Evolutionary conservation across 2,113 vertebrate species (phyloP).

Genomic region (Alligator mississippiensis): DNA sequence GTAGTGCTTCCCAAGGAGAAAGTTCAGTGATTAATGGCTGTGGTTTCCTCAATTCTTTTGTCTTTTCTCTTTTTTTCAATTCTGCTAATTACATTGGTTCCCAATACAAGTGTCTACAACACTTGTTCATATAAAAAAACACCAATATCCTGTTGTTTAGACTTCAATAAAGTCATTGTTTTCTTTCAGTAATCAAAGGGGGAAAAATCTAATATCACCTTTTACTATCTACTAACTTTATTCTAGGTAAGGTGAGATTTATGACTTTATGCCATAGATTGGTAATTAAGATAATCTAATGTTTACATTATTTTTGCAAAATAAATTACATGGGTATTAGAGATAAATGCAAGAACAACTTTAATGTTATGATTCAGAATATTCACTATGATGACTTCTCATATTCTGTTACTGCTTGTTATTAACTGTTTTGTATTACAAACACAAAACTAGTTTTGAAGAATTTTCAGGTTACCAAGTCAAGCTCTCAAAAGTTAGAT

Average conservation of each 20-base stretch:
- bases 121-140: background rate
- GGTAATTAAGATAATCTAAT: background rate
- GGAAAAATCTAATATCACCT: background rate
- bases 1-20: background rate
- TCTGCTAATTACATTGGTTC: background rate
- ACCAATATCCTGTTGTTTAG: background rate
- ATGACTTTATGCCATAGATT: background rate
- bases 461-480: background rate
- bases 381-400: background rate
- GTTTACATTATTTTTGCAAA: background rate
- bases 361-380: background rate
- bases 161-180: background rate
- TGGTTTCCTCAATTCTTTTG: background rate
- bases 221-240: background rate
- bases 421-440: background rate
- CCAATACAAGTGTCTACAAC: background rate
- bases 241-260: fast-evolving
- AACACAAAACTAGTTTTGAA: background rate
- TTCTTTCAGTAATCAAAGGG: background rate
- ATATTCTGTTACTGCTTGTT: background rate
- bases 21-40: background rate
- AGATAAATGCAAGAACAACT: background rate
- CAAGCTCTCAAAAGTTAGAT: background rate
- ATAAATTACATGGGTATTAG: fast-evolving
- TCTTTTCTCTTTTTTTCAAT: background rate